Evolutionary conservation across 2,797 vertebrate genomes (phyloP).

Genomic region (Fringilla coelebs): DNA sequence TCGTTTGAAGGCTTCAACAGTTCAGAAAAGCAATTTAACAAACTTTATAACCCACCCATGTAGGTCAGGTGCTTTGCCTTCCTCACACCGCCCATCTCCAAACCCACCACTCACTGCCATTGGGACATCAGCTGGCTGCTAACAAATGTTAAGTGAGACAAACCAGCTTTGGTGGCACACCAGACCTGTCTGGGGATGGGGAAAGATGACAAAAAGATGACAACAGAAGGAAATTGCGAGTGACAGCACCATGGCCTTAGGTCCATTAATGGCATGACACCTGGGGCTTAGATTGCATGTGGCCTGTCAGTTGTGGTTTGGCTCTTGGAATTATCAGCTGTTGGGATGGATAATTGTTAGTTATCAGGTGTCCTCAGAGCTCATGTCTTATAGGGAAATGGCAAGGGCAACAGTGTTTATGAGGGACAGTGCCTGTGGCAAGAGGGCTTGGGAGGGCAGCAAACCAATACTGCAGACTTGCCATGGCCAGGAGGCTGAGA

Average conservation of each 20-base stretch:
- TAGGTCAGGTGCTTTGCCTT: background rate
- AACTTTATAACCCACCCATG: background rate
- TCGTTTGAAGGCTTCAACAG: background rate
- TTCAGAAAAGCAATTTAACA: background rate
- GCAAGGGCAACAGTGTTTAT: background rate
- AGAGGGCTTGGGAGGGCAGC: background rate
- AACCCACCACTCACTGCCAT: background rate
- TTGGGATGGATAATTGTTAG: background rate
- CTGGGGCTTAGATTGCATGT: background rate
- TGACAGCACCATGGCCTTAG: background rate
- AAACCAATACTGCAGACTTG: background rate
- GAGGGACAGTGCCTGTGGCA: background rate
- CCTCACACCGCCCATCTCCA: background rate
- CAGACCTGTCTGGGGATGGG: background rate
- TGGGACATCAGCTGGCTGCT: background rate
- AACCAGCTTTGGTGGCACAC: background rate
- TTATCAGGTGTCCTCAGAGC: background rate
- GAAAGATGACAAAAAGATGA: background rate
- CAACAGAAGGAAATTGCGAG: background rate
- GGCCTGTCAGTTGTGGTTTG: background rate
- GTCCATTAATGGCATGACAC: background rate
- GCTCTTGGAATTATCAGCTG: background rate
- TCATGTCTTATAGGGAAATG: background rate
- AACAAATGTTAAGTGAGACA: background rate
- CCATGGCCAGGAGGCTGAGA: background rate